Evolutionary conservation across 2,888 invertebrate genomes (phyloP).

Genomic region (Oithona nana): DNA sequence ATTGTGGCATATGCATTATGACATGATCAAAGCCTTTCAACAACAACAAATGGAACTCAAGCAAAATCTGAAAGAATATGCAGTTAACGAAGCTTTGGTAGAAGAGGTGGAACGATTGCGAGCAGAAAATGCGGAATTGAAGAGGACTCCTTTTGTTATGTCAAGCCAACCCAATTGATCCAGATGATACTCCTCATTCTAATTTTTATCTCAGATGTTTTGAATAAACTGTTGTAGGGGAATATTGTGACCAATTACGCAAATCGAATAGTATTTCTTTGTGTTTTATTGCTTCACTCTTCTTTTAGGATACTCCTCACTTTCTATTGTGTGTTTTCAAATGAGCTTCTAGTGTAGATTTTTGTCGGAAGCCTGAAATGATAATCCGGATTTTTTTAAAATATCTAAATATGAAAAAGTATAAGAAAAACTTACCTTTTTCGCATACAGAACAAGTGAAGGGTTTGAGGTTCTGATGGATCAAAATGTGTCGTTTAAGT

Average conservation of each 20-base stretch:
- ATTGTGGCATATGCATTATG: constrained; percentile 8
- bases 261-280: no score
- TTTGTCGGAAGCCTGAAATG: no score
- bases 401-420: no score
- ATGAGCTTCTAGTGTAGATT: not conserved
- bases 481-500: not conserved
- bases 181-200: not conserved
- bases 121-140: constrained; percentile 1
- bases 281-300: no score
- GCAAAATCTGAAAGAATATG: not conserved
- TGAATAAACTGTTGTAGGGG: not conserved
- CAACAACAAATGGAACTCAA: not conserved
- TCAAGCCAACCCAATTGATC: not conserved
- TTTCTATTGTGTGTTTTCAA: not conserved
- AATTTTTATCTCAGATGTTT: not conserved
- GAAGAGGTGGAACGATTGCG: not conserved
- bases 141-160: not conserved
- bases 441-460: not conserved
- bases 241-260: no score
- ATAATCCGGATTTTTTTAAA: no score
- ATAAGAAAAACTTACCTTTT: no score
- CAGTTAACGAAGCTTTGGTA: constrained; percentile 1
- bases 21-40: constrained; percentile 1
- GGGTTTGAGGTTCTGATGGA: not conserved
- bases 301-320: no score